Evolutionary conservation across 2,797 vertebrate species (phyloP).

Genomic region (Chelon auratus): DNA sequence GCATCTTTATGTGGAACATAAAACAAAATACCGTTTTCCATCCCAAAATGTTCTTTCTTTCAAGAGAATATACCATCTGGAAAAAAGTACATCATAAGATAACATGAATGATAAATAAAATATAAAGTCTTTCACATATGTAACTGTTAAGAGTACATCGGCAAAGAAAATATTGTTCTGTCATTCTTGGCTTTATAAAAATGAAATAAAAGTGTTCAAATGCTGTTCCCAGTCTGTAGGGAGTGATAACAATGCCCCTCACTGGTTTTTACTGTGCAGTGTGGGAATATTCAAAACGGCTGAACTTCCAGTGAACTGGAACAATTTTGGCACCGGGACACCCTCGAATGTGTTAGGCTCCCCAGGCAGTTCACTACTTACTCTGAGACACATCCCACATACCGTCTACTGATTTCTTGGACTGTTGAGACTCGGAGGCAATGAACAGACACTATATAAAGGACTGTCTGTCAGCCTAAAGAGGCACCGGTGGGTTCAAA

Average conservation of each 20-base stretch:
- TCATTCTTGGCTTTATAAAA: constrained; percentile 1
- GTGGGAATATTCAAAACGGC: constrained; percentile 34
- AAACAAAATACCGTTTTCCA: not conserved
- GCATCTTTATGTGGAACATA: not conserved
- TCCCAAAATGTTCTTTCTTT: too few relatives aligned
- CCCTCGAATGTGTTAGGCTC: constrained; percentile 32
- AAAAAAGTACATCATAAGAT: not conserved
- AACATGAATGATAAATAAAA: not conserved
- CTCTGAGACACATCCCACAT: constrained; percentile 17
- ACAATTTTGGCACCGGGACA: constrained; percentile 36
- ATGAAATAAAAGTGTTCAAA: not conserved
- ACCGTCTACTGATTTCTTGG: constrained; percentile 23
- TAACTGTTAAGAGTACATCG: not conserved
- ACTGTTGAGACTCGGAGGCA: constrained; percentile 6
- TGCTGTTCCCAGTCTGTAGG: constrained; percentile 1
- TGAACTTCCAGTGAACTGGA: constrained; percentile 65
- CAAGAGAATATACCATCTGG: not conserved
- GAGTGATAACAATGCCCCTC: constrained; percentile 8
- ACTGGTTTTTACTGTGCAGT: constrained; percentile 27
- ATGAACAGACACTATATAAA: constrained; percentile 20
- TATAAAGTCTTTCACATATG: not conserved
- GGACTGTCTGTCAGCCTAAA: constrained; percentile 30
- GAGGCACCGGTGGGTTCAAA: not conserved
- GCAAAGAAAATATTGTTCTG: not conserved
- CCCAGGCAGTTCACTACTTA: constrained; percentile 17